Evolutionary conservation across 1,140 invertebrate genomes (phyloP), one percentile per base, ranked within the genome.

Genomic region (Cephus cinctus): DNA sequence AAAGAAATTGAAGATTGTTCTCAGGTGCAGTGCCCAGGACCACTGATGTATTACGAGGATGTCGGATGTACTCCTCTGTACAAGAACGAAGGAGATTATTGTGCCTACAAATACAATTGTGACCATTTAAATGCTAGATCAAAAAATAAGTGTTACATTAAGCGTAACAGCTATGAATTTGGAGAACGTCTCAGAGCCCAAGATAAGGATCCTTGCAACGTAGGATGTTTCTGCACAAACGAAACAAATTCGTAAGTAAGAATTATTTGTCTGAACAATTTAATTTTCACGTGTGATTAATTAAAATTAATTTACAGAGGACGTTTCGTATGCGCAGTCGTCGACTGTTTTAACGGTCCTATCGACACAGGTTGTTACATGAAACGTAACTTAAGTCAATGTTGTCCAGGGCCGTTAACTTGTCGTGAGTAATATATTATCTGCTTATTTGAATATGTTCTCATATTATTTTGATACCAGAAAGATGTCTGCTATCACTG

Each of bases 371-470:
- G 43, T 14, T 71, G 69, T 40, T 67, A 54, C 12, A 0, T 0
- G 2, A 56, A 8, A 40, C 1, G 39, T 0, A 18, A 5, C 0
- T 16, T 16, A 3, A 14, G 14, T 5, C 0, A 23, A 0, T 71
- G 69, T 25, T 71, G 69, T 36, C 25, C 42, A 0, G 36, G 12
- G 9, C 9, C 41, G 19, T 1, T 27, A 32, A 32, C 59, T 16
- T 71, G 68, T 41, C 54, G 68, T 71, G 41, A 65, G 65, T 63
- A 44, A 15, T 47, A 38, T 40, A 2, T 9, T 4, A 43, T 25
- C 2, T 8, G 3, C 30, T 14, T n/a, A n/a, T n/a, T n/a, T n/a
- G n/a, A n/a, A n/a, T n/a, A n/a, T n/a, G n/a, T n/a, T n/a, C n/a
- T n/a, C n/a, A n/a, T n/a, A n/a, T n/a, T n/a, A n/a, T n/a, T n/a